Base-by-base conservation (phyloP, 1,140 invertebrate genomes). In the Drosophila ananassae region DNA sequence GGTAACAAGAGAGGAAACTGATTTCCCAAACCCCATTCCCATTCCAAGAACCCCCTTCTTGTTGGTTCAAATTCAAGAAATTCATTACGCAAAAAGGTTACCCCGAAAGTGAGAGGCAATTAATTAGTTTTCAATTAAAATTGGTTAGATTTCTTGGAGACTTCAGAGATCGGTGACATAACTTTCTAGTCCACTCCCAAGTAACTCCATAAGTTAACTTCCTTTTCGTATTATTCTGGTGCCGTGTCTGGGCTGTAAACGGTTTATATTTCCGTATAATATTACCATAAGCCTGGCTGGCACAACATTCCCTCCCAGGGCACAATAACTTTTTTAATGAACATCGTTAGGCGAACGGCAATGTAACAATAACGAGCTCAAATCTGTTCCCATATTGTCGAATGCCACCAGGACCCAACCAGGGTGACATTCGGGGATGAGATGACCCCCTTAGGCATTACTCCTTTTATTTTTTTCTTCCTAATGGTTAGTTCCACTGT, bases 301-400 rank as follows among this genome's bases (percentile, higher is more conserved):
- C n/a, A 24, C 51, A 63, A 21, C 8, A 13, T 41, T 41, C n/a
- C 13, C 4, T 44, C 8, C 50, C 39, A 9, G 32, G 39, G 25
- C 67, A 73, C 69, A 55, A 62, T 73, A 73, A 71, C 64, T 61
- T 73, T 73, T 73, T 73, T 73, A 73, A 73, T 73, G 71, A 61
- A 51, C 71, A 73, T 73, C 68, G 69, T 73, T 69, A 30, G 34
- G 53, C 50, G 53, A 21, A 17, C 17, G 34, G 39, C 22, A 57
- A 44, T 28, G 58, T 60, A 60, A 73, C 56, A 61, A 62, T 61
- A 73, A 63, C 69, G 58, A 73, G 51, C 51, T 55, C 46, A 73
- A 73, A 73, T 73, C 71, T 73, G 71, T 63, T 73, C 63, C 56
- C 58, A 63, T 63, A 73, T 62, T 73, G 71, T 56, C 46, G 44